Evolutionary conservation across 1,140 invertebrate genomes (phyloP), one percentile per base, ranked within the genome.

Genomic region (Bombus superbus): DNA sequence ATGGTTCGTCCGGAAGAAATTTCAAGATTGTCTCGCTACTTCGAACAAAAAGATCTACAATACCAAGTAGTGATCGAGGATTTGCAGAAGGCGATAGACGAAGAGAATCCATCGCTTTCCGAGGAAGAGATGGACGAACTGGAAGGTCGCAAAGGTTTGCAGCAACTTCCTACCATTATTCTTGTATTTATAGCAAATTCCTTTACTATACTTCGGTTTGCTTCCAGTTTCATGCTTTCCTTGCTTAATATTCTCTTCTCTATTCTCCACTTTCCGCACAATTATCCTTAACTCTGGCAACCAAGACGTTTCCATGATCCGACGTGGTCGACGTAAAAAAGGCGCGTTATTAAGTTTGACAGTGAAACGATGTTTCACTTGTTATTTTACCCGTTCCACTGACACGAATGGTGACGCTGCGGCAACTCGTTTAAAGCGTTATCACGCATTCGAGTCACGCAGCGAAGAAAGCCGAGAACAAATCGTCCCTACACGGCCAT

Each of bases 21-120:
- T 69, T 93, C 96, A 15, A 79, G 88, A 71, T 91, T 94, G 2
- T 87, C 92, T 32, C 92, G 92, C 11, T 94, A 94, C 47, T 90
- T 96, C 53, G 86, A 89, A 40, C 92, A 94, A 68, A 91, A 90
- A 71, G 92, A 93, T 25, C 86, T 96, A 2, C 83, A 93, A 13
- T 98, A 96, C 86, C 95, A 96, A 13, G 94, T 98, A 3, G 93
- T 97, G 18, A 98, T 98, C 89, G 96, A 97, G 25, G 96, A 98
- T 94, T 89, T 98, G 40, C 97, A 98, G 92, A 95, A 96, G 87
- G 96, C 97, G 13, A 98, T 98, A 53, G 96, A 98, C 88, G 96
- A 96, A 85, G 97, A 98, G 94, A 98, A 98, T 94, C 97, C 97
- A 42, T 95, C 96, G 1, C 94, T 96, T 4, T 96, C 96, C 15